phyloP scores from a whole-genome alignment of 2,797 vertebrate genomes.

The Pogoniulus pusillus region DNA sequence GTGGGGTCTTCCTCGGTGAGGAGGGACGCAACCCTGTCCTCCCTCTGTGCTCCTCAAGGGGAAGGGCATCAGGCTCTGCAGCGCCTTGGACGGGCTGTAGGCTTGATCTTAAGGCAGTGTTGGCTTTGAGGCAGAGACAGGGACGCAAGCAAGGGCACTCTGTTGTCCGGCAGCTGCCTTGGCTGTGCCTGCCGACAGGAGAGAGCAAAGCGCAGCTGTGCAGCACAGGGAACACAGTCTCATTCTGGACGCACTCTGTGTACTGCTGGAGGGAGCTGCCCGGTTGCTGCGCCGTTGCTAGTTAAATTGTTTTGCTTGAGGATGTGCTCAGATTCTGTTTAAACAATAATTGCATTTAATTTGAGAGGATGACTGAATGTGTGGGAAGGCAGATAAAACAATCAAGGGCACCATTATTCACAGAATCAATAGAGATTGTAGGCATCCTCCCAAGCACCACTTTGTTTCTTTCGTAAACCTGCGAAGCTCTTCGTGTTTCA shows the following conservation, averaged over 20 bases:
- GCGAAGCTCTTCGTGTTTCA: neutral
- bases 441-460: neutral
- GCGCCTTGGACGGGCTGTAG: accelerated
- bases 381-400: constrained; percentile 31
- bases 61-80: neutral
- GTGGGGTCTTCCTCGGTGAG: accelerated
- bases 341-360: constrained; percentile 50
- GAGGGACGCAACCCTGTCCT: neutral
- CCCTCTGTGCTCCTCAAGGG: neutral
- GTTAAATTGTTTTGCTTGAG: constrained; percentile 4
- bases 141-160: neutral
- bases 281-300: neutral
- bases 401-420: constrained; percentile 30
- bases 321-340: constrained; percentile 13
- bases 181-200: neutral
- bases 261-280: neutral
- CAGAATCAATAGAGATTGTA: constrained; percentile 41
- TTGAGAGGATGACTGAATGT: neutral
- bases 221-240: neutral
- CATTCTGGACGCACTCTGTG: neutral
- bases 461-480: constrained; percentile 22
- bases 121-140: neutral
- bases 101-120: neutral
- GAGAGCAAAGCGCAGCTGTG: neutral
- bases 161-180: neutral